A percentile compares a stretch with the other conserved stretches of the same genome.
These are phyloP conservation scores for Zenarchopterus dispar DNA, from an alignment of 2,797 vertebrate genomes.

Conservation along the genomic window DNA sequence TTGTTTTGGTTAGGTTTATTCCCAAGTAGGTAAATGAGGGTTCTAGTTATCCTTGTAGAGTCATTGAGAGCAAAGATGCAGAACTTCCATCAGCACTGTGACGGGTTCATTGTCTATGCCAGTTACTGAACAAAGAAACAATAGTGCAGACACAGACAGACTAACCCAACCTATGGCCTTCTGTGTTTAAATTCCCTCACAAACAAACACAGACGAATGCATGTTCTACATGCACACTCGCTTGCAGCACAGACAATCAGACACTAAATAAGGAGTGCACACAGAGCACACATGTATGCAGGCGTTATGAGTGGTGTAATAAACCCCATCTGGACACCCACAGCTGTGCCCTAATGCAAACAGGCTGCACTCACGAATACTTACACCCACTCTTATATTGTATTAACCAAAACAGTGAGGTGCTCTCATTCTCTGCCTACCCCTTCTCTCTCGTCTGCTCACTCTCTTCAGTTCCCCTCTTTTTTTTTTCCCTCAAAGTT, in stretches of 20 bases:
- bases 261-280: conserved; percentile 25
- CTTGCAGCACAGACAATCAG: conserved; percentile 27
- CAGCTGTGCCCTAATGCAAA: conserved; percentile 72
- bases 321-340: conserved; percentile 72
- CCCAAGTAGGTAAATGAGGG: conserved; percentile 49
- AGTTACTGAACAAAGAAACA: conserved; percentile 77
- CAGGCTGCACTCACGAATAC: conserved; percentile 71
- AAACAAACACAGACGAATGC: conserved; percentile 11
- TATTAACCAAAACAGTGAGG: conserved; percentile 72
- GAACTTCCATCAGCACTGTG: conserved; percentile 77
- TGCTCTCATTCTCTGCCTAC: conserved; percentile 45
- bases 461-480: conserved; percentile 49
- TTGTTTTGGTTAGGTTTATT: conserved; percentile 22
- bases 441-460: conserved; percentile 35
- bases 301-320: conserved; percentile 59
- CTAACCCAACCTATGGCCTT: conserved; percentile 58
- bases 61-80: conserved; percentile 78
- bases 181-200: conserved; percentile 46
- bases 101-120: conserved; percentile 75
- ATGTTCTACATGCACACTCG: conserved; percentile 17
- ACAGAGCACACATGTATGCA: conserved; percentile 25
- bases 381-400: conserved; percentile 72
- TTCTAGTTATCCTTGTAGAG: conserved; percentile 73
- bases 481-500: conserved; percentile 84
- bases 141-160: conserved; percentile 56